These are phyloP conservation scores for Eptatretus burgeri DNA, from an alignment of 2,113 vertebrate genomes.

Conservation along the genomic window DNA sequence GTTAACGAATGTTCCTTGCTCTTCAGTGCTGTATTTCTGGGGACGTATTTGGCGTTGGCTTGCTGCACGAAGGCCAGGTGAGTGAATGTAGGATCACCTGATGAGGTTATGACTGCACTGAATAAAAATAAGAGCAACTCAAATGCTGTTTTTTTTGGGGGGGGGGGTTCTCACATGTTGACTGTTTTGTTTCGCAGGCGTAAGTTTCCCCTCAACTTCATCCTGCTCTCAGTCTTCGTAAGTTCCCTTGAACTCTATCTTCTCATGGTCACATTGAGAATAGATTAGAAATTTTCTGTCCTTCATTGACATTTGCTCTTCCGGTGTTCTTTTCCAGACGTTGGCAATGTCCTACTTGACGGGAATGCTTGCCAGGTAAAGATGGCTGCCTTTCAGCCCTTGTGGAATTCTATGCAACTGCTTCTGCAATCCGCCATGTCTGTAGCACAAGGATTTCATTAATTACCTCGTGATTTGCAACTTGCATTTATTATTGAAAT, in stretches of 20 bases:
- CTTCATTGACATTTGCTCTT: not conserved
- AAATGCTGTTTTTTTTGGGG: not conserved
- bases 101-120: not conserved
- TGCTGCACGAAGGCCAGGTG: slow-evolving; percentile 58
- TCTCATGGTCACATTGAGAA: slow-evolving; percentile 8
- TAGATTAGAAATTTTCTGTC: not conserved
- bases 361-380: slow-evolving; percentile 56
- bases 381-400: not conserved
- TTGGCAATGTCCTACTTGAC: slow-evolving; percentile 74
- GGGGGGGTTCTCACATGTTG: not conserved
- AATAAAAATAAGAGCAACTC: not conserved
- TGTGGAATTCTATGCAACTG: no score
- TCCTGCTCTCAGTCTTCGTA: slow-evolving; percentile 55
- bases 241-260: slow-evolving; percentile 18
- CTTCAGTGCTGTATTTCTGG: slow-evolving; percentile 46
- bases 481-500: not conserved
- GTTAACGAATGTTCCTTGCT: not conserved
- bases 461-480: not conserved
- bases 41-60: slow-evolving; percentile 53
- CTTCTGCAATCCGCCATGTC: no score
- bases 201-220: slow-evolving; percentile 23
- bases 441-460: not conserved
- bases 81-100: slow-evolving; percentile 5
- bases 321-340: slow-evolving; percentile 21
- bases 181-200: not conserved